Evolutionary conservation across 2,113 vertebrate species (phyloP), one percentile per base, ranked within the genome.

Genomic region (Ia io): DNA sequence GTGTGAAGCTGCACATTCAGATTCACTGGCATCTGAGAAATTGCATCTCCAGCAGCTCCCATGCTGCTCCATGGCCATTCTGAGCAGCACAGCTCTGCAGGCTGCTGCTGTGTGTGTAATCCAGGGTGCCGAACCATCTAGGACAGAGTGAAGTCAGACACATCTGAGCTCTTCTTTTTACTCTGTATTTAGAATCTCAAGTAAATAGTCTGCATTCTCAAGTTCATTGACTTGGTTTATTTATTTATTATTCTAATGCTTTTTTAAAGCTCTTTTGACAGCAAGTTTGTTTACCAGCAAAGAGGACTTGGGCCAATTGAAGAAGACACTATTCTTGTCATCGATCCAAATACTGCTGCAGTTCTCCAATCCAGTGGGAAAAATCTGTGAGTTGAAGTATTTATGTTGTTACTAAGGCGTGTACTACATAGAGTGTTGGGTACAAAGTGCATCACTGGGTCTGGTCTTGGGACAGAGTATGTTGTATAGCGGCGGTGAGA

Each of bases 271-370:
- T 99, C 99, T 59, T 99, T 99, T 98, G 98, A 99, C 97, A 98
- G 93, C 84, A 98, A 98, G 47, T 99, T 98, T 71, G 71, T 98
- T 92, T 99, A 99, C 98, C 99, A 99, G 96, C 99, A 99, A 98
- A 98, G 98, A 98, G 98, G 98, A 69, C 98, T 99, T 7, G 99
- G 99, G 83, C 99, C 99, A 8, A 99, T 99, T 96, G 99, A 99
- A 98, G 99, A 99, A 95, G 99, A 98, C 77, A 99, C 99, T 11
- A 99, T 99, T 97, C 96, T 99, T 97, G 99, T 99, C 65, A 97
- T 99, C 86, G 98, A 99, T 93, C 98, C 98, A 69, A 98, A 93
- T 90, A 99, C 95, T 96, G 99, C 99, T 90, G 97, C 97, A 40
- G 96, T 99, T 49, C 98, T 99, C 80, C 98, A 97, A 93, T 99